Conservation (phyloP, 2,888 invertebrate species). For the Meiosimyza decipiens region DNA sequence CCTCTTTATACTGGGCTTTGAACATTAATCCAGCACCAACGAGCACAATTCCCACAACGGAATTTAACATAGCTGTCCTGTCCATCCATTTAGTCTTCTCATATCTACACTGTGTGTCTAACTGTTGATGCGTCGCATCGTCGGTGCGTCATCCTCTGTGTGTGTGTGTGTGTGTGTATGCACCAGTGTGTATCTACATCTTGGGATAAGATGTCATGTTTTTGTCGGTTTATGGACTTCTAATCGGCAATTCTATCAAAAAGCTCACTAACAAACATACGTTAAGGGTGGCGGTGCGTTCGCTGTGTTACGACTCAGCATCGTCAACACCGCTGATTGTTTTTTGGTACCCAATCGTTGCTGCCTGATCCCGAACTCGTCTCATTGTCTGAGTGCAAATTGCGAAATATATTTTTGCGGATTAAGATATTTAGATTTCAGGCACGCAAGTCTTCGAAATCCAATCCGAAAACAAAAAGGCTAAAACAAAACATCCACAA, state of each 20-base stretch:
- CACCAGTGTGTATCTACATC: conserved; percentile 16
- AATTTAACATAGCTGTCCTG: conserved; percentile 37
- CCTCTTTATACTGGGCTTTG: conserved; percentile 34
- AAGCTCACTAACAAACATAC: conserved; percentile 65
- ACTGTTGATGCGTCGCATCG: conserved; percentile 14
- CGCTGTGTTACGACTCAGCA: conserved; percentile 2
- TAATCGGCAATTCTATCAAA: conserved; percentile 68
- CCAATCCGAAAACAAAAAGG: conserved; percentile 3
- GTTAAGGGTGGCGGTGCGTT: conserved; percentile 39
- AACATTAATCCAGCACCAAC: conserved; percentile 57
- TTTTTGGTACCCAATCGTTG: conserved; percentile 34
- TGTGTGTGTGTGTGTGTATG: conserved; percentile 33
- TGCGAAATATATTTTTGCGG: conserved; percentile 46
- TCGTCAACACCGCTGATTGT: conserved; percentile 2
- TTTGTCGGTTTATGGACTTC: conserved; percentile 68
- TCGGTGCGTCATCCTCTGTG: conserved; percentile 27
- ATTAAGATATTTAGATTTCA: conserved; percentile 67
- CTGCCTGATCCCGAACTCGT: conserved; percentile 39
- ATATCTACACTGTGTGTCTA: conserved; percentile 36
- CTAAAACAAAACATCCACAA: not conserved
- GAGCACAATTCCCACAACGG: conserved; percentile 43
- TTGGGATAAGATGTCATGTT: conserved; percentile 64
- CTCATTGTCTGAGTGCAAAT: conserved; percentile 27
- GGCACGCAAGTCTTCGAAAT: conserved; percentile 29
- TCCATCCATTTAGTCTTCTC: conserved; percentile 42